Evolutionary conservation across 2,888 invertebrate genomes (phyloP).

Genomic region (Seira musarum): DNA sequence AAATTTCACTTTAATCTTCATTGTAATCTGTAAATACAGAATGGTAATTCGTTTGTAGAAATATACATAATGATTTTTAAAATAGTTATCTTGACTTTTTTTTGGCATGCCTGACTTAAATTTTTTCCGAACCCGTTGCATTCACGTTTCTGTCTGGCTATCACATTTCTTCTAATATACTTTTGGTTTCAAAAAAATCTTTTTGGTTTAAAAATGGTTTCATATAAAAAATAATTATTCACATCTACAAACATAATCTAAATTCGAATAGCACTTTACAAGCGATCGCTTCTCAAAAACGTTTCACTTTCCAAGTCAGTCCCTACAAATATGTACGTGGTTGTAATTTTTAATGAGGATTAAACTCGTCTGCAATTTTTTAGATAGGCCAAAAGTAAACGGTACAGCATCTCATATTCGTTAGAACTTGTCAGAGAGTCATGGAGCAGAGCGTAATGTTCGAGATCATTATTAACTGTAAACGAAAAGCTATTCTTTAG

Average conservation of each 20-base stretch:
- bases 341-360: background rate
- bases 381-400: conserved; percentile 47
- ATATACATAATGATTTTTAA: background rate
- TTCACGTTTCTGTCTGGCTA: background rate
- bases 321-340: too few relatives aligned
- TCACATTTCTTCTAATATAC: background rate
- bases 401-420: conserved; percentile 40
- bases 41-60: background rate
- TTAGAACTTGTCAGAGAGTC: conserved; percentile 51
- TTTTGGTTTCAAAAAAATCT: background rate
- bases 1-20: background rate
- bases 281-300: too few relatives aligned
- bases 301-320: too few relatives aligned
- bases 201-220: background rate
- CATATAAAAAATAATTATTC: background rate
- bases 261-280: too few relatives aligned
- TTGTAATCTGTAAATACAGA: background rate
- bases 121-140: background rate
- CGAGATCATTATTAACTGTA: conserved; percentile 52
- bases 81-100: background rate
- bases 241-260: too few relatives aligned
- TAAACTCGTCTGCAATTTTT: conserved; percentile 33
- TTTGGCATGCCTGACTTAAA: background rate
- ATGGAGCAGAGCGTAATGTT: conserved; percentile 69
- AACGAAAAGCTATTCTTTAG: conserved; percentile 63